Conservation (phyloP, 2,888 invertebrate species). For the Drosophila paramelanica region DNA sequence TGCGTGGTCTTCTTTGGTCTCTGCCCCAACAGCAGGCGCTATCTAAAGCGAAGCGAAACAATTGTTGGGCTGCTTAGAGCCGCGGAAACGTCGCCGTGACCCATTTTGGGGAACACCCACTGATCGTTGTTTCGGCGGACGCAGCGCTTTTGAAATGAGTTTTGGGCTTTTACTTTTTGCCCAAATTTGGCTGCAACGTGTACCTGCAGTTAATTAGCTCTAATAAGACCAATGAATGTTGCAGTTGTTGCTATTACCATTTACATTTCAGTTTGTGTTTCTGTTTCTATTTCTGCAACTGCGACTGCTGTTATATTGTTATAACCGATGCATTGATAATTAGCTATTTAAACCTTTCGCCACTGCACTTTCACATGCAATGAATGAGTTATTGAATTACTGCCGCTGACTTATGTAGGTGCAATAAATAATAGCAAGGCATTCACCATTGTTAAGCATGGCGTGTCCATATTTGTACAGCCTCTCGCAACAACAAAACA, state of each 20-base stretch:
- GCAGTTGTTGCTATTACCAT: conserved; percentile 30
- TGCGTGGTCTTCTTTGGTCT: conserved; percentile 41
- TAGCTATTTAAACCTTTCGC: conserved; percentile 67
- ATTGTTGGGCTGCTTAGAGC: conserved; percentile 40
- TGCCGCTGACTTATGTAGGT: conserved; percentile 36
- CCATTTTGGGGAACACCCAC: conserved; percentile 74
- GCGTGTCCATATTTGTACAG: conserved; percentile 63
- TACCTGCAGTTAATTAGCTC: conserved; percentile 54
- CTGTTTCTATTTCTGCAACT: conserved; percentile 10
- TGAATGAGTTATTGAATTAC: conserved; percentile 71
- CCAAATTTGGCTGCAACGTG: conserved; percentile 47
- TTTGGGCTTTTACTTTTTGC: conserved; percentile 54
- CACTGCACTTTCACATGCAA: conserved; percentile 73
- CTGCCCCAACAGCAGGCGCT: conserved; percentile 11
- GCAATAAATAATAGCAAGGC: conserved; percentile 72
- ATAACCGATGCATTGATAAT: conserved; percentile 56
- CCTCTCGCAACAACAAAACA: conserved; percentile 1
- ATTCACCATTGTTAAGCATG: conserved; percentile 73
- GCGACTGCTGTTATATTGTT: conserved; percentile 11
- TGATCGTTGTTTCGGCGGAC: conserved; percentile 56
- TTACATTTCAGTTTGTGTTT: conserved; percentile 2
- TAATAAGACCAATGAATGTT: conserved; percentile 48
- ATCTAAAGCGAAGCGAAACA: conserved; percentile 31
- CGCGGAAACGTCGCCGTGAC: conserved; percentile 63
- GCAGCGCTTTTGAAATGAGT: conserved; percentile 52